A percentile compares a stretch with the other conserved stretches of the same genome.
Conservation (phyloP, 2,888 invertebrate species). For the Athetis lepigone region DNA sequence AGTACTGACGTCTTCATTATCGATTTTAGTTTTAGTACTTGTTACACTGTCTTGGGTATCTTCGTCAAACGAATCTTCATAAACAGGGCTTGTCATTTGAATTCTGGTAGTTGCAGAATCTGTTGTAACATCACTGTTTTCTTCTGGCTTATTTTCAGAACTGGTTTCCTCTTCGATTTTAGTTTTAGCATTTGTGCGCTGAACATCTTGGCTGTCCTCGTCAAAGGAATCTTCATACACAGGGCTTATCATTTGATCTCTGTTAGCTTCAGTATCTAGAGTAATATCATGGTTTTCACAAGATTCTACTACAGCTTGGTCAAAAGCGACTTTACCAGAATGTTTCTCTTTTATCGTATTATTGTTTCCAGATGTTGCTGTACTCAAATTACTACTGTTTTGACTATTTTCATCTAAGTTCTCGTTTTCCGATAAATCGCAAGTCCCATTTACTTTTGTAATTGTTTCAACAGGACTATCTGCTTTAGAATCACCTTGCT, state of each 20-base stretch:
- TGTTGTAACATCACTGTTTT: neutral
- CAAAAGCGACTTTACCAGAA: slow-evolving; percentile 11
- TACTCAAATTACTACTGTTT: slow-evolving; percentile 19
- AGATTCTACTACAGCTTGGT: slow-evolving; percentile 4
- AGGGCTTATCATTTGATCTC: slow-evolving; percentile 37
- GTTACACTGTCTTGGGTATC: slow-evolving; percentile 17
- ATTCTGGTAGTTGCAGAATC: slow-evolving; percentile 14
- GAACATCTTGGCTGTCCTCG: slow-evolving; percentile 24
- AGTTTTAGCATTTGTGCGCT: slow-evolving; percentile 15
- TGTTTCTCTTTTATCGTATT: slow-evolving; percentile 13
- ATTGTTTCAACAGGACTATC: slow-evolving; percentile 2
- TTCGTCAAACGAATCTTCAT: slow-evolving; percentile 35
- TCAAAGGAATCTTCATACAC: slow-evolving; percentile 41
- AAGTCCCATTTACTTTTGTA: slow-evolving; percentile 32
- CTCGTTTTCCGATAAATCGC: slow-evolving; percentile 42
- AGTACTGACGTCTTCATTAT: slow-evolving; percentile 9
- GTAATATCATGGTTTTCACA: slow-evolving; percentile 4
- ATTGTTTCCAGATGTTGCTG: slow-evolving; percentile 20
- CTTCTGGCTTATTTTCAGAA: slow-evolving; percentile 13
- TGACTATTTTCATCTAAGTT: slow-evolving; percentile 37
- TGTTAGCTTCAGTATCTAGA: slow-evolving; percentile 1
- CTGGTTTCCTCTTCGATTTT: slow-evolving; percentile 8
- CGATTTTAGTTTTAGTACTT: slow-evolving; percentile 15
- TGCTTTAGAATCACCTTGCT: slow-evolving; percentile 22
- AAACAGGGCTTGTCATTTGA: slow-evolving; percentile 40